Base-by-base conservation (phyloP, 1,140 invertebrate genomes). In the Trichogramma pretiosum region DNA sequence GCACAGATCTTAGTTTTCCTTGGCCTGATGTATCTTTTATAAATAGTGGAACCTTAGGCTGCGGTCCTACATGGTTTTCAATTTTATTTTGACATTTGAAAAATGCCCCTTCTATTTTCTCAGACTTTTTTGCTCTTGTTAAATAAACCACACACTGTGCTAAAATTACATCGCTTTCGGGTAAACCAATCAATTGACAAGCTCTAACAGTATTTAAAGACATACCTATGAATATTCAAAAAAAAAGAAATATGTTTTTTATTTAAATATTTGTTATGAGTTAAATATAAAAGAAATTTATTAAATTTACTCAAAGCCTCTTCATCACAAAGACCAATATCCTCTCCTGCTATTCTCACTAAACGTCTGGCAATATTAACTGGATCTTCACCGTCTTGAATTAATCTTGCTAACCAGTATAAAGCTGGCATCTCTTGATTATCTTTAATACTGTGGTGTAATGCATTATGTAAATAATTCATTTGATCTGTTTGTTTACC, bases 351-450 rank as follows among this genome's bases (percentile, higher is more conserved):
- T 46, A 80, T 75, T 54, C 81, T 71, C 1, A 89, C 75, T 30
- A 91, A 65, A 48, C 86, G 64, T 18, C 85, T 69, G 2, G 85
- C 85, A 44, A 90, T 79, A 60, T 79, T 87, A 8, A 84, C 60
- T 1, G 86, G 86, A 67, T 88, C 84, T 70, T 89, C 87, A 22
- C 86, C 86, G 10, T 78, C 80, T 54, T 82, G 74, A 45, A 90
- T 65, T 76, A 89, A 89, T 46, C 87, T 70, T 11, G 82, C 79
- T 13, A 85, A 70, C 85, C 86, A 91, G 65, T 91, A 89, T 19
- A 91, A 59, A 9, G 86, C 75, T 24, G 85, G 87, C 71, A 84
- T 85, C 24, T 77, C 77, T 62, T 87, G 81, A 23, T 81, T 79
- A 1, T 82, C 85, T 54, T 84, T 71, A 42, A 90, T 83, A 2